phyloP scores from a whole-genome alignment of 2,888 invertebrate genomes.

The Malacosoma neustria region DNA sequence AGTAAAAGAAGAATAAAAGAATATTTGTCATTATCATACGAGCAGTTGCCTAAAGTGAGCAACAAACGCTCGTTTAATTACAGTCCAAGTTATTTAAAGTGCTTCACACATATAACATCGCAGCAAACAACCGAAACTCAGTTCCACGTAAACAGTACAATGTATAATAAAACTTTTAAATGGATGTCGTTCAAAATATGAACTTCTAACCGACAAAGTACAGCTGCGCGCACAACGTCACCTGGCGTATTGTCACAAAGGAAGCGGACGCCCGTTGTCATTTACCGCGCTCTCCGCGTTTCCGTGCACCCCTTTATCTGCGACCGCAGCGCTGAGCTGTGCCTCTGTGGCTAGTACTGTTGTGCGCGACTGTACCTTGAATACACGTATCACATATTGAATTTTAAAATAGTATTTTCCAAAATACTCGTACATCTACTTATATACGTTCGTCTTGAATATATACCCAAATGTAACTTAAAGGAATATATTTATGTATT shows the following conservation, averaged over 20 bases:
- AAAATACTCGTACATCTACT: too few species aligned
- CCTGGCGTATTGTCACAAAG: constrained; percentile 9
- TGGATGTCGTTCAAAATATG: background rate
- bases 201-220: constrained; percentile 10
- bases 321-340: constrained; percentile 1
- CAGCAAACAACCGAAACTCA: background rate
- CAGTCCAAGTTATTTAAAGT: background rate
- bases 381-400: background rate
- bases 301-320: constrained; percentile 17
- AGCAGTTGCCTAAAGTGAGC: too few species aligned
- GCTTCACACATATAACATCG: background rate
- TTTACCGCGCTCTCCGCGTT: constrained; percentile 23
- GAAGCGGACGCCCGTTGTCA: constrained; percentile 33
- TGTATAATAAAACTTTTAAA: background rate
- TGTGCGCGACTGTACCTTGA: background rate
- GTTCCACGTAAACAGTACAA: background rate
- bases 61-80: background rate
- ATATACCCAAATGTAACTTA: too few species aligned
- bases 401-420: background rate
- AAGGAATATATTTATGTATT: too few species aligned
- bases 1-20: too few species aligned
- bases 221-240: constrained; percentile 9
- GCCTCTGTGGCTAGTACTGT: background rate
- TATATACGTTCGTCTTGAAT: too few species aligned
- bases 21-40: too few species aligned